Conservation (phyloP, 37 sponge, comb jelly and placozoan species). For the Ephydatia muelleri region DNA sequence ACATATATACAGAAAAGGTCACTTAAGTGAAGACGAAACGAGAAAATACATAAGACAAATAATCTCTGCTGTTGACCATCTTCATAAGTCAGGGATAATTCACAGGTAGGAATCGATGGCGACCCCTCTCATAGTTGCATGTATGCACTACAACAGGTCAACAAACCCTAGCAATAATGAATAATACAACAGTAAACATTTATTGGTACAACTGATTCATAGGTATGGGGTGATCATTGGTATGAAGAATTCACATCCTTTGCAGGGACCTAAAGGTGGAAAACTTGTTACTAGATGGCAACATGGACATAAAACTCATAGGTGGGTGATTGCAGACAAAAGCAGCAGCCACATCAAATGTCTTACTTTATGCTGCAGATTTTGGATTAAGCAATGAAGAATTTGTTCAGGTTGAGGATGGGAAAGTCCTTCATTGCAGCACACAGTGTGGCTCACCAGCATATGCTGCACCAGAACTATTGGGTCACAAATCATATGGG, state of each 20-base stretch:
- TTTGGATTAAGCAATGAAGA: constrained; percentile 89
- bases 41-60: constrained; percentile 94
- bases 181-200: neutral
- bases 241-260: neutral
- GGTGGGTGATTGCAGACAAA: constrained; percentile 50
- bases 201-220: neutral
- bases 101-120: constrained; percentile 85
- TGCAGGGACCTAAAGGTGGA: constrained; percentile 95
- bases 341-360: neutral
- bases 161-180: constrained; percentile 2
- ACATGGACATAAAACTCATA: constrained; percentile 86
- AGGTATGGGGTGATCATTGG: neutral
- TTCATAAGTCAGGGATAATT: constrained; percentile 87
- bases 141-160: neutral
- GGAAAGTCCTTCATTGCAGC: constrained; percentile 48
- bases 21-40: constrained; percentile 77
- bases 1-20: constrained; percentile 76
- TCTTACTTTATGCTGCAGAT: constrained; percentile 38
- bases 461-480: constrained; percentile 97
- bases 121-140: neutral
- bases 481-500: constrained; percentile 91
- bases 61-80: constrained; percentile 93
- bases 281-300: constrained; percentile 86
- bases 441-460: constrained; percentile 99
- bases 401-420: constrained; percentile 49